Evolutionary conservation across 2,113 vertebrate genomes (phyloP).

Genomic region (Stercorarius parasiticus): DNA sequence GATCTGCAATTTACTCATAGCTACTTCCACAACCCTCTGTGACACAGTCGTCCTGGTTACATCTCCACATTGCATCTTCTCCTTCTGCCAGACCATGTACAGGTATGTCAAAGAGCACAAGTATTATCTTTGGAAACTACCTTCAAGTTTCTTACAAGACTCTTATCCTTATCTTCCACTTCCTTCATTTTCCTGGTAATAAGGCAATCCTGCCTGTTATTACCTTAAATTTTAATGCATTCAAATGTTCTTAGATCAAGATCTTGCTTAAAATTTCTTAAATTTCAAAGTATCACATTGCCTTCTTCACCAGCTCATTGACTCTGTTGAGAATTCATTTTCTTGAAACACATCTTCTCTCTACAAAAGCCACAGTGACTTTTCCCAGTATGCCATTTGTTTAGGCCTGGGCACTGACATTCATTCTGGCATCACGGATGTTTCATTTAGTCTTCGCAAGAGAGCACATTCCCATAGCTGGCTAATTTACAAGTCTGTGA

Average conservation of each 20-base stretch:
- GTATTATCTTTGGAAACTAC: not conserved
- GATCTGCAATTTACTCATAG: not conserved
- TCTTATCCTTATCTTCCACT: not conserved
- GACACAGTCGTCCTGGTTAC: not conserved
- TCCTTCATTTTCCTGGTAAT: not conserved
- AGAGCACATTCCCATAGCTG: not conserved
- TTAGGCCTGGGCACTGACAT: not conserved
- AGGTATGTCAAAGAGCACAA: not conserved
- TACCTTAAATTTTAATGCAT: not conserved
- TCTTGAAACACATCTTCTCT: not conserved
- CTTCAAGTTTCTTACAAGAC: not conserved
- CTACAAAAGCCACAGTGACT: not conserved
- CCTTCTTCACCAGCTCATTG: not conserved
- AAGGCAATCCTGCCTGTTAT: not conserved
- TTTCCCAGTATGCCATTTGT: not conserved
- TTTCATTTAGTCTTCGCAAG: not conserved
- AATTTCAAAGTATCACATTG: not conserved
- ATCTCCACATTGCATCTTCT: not conserved
- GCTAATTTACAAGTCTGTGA: conserved; percentile 28
- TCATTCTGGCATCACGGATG: not conserved
- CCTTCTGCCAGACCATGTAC: not conserved
- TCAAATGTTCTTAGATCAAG: not conserved
- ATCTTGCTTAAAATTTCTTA: not conserved
- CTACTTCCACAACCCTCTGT: not conserved
- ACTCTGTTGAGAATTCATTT: not conserved